Conservation (phyloP, 1,140 invertebrate species). For the Schmidtea mediterranea region DNA sequence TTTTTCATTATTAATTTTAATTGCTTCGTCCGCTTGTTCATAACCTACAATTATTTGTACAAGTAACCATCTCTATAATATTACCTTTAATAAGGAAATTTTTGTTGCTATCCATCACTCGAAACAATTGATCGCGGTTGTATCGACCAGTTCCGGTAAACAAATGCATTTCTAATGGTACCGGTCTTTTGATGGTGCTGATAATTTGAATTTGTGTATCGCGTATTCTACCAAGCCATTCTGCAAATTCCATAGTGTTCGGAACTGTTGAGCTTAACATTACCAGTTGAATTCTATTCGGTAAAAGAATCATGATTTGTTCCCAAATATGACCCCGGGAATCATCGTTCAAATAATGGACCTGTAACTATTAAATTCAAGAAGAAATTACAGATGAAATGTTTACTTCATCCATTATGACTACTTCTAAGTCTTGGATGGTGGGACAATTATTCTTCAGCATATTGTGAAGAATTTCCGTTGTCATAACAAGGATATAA, state of each 20-base stretch:
- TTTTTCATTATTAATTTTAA: too few relatives aligned
- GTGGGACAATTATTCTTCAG: slow-evolving; percentile 77
- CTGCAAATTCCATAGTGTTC: slow-evolving; percentile 59
- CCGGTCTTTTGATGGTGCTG: slow-evolving; percentile 64
- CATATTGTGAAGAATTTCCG: slow-evolving; percentile 90
- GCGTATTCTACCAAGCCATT: slow-evolving; percentile 3
- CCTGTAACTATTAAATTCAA: slow-evolving; percentile 16
- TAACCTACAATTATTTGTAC: too few relatives aligned
- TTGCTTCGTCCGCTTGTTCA: too few relatives aligned
- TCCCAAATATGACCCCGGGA: slow-evolving; percentile 98
- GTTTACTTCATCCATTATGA: slow-evolving; percentile 78
- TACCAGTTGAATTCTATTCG: slow-evolving; percentile 71
- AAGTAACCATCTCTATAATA: too few relatives aligned
- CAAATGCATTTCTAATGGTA: slow-evolving; percentile 72
- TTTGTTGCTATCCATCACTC: slow-evolving; percentile 42
- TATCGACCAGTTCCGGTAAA: slow-evolving; percentile 59
- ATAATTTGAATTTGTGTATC: slow-evolving; percentile 46
- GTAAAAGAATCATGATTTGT: slow-evolving; percentile 80
- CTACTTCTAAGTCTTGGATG: slow-evolving; percentile 79
- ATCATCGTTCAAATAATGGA: slow-evolving; percentile 90
- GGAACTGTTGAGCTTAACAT: slow-evolving; percentile 92
- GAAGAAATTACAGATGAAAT: too few relatives aligned
- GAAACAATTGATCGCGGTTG: slow-evolving; percentile 46
- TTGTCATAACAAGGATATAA: slow-evolving; percentile 91
- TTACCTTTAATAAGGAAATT: slow-evolving; percentile 12